Evolutionary conservation across 2,888 invertebrate genomes (phyloP).

Genomic region (Tholera decimalis): DNA sequence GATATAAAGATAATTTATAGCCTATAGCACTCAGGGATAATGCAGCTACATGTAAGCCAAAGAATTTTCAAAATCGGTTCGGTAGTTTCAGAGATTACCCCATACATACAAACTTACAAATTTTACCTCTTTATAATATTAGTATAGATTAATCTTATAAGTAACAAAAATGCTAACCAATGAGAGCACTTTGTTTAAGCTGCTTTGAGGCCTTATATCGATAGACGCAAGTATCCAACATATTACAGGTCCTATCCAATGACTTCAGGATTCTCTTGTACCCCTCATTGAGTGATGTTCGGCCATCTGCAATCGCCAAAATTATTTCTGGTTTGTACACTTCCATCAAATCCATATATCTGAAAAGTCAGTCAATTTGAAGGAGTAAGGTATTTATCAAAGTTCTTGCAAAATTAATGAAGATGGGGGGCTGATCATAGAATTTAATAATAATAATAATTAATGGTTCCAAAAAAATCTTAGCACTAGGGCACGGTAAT

Average conservation of each 20-base stretch:
- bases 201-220: constrained; percentile 91
- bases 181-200: constrained; percentile 81
- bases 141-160: not conserved
- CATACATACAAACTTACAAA: no score
- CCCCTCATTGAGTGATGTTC: constrained; percentile 93
- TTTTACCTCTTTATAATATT: no score
- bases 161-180: constrained; percentile 84
- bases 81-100: no score
- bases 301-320: constrained; percentile 95
- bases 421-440: no score
- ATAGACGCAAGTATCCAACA: constrained; percentile 93
- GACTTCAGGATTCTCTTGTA: constrained; percentile 94
- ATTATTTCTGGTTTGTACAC: constrained; percentile 95
- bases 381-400: not conserved
- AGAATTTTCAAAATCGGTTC: no score
- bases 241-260: constrained; percentile 92
- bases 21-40: no score
- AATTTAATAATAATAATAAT: no score
- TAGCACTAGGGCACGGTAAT: no score
- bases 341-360: constrained; percentile 95
- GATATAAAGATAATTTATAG: no score
- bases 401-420: no score
- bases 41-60: no score
- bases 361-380: constrained; percentile 73
- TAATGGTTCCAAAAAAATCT: no score